Percentiles rank a stretch among this genome's conserved stretches.
These are phyloP conservation scores for Euleptes europaea DNA, from an alignment of 2,113 vertebrate species.

Conservation along the genomic window DNA sequence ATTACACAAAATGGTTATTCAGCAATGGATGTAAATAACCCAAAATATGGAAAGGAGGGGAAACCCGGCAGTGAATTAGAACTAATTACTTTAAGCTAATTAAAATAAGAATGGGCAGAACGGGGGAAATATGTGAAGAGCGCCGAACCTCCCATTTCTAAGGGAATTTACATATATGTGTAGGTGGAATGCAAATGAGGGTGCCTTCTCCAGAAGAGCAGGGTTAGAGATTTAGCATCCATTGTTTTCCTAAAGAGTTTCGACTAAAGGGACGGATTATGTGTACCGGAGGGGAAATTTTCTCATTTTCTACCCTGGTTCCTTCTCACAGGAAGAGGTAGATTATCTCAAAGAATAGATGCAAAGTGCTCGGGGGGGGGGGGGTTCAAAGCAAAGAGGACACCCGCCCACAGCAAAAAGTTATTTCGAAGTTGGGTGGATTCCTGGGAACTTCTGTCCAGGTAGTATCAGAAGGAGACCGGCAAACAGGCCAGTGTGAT, in stretches of 20 bases:
- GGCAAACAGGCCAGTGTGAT: neutral
- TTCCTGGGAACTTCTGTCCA: conserved; percentile 14
- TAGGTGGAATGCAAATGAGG: conserved; percentile 28
- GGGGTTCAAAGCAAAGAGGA: neutral
- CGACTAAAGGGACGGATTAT: conserved; percentile 39
- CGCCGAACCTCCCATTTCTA: conserved; percentile 66
- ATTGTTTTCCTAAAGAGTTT: conserved; percentile 23
- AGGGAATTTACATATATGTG: conserved; percentile 69
- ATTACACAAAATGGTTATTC: conserved; percentile 82
- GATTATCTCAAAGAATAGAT: conserved; percentile 13
- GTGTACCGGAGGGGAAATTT: conserved; percentile 26
- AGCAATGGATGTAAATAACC: conserved; percentile 81
- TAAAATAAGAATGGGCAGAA: conserved; percentile 78
- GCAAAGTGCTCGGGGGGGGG: conserved; percentile 22
- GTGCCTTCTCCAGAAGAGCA: conserved; percentile 30
- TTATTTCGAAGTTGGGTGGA: neutral
- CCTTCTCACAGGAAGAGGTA: neutral
- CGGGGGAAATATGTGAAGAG: conserved; percentile 79
- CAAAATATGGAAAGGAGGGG: conserved; percentile 73
- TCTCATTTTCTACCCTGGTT: conserved; percentile 17
- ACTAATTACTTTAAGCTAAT: conserved; percentile 84
- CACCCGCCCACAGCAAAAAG: neutral
- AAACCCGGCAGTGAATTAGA: conserved; percentile 74
- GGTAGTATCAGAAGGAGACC: rapidly evolving
- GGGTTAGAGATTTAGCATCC: conserved; percentile 38